phyloP scores from a whole-genome alignment of 2,888 invertebrate species.

The Drosophila nigricruria region DNA sequence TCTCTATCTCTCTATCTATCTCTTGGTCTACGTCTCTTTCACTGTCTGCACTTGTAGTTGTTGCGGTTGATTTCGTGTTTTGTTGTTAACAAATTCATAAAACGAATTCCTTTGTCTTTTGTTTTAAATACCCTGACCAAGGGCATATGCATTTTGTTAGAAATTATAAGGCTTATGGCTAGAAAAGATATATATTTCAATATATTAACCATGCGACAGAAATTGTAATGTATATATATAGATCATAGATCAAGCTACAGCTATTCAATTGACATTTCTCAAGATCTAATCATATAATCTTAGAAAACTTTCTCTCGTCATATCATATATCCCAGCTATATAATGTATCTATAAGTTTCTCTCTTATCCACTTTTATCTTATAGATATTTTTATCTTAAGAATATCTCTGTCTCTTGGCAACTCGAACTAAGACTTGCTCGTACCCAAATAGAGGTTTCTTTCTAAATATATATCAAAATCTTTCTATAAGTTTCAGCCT shows the following conservation, averaged over 20 bases:
- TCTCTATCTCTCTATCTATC: neutral
- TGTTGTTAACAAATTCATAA: conserved; percentile 76
- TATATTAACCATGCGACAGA: no score
- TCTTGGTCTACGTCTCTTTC: neutral
- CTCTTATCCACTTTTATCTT: no score
- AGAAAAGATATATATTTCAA: no score
- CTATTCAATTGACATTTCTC: neutral
- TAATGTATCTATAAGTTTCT: neutral
- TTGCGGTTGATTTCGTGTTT: conserved; percentile 60
- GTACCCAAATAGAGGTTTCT: no score
- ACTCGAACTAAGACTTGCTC: no score
- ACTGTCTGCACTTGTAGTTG: conserved; percentile 30
- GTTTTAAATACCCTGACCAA: conserved; percentile 14
- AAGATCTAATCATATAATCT: neutral
- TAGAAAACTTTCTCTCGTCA: neutral
- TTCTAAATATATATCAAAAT: no score
- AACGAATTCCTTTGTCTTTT: conserved; percentile 67
- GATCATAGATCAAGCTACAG: neutral
- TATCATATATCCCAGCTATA: neutral
- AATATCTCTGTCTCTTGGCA: no score
- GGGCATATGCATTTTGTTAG: neutral
- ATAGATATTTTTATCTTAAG: no score
- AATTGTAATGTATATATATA: no score
- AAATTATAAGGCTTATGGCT: no score
- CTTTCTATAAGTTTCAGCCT: no score